Evolutionary conservation across 2,113 vertebrate genomes (phyloP).

Genomic region (Lophochroa leadbeateri): DNA sequence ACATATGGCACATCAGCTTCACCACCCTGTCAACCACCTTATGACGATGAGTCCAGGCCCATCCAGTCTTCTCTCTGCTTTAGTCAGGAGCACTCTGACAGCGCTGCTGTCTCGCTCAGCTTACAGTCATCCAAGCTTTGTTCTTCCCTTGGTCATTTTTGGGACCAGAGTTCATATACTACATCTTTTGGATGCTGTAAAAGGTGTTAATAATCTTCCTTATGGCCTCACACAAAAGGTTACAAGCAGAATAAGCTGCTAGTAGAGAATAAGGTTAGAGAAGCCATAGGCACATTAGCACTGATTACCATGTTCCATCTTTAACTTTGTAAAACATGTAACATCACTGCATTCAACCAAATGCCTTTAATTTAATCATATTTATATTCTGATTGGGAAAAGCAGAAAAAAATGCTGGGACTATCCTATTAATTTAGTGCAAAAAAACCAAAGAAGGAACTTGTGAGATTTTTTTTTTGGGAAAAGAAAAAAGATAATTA

Average conservation of each 20-base stretch:
- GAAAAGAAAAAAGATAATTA: background rate
- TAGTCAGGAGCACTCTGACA: background rate
- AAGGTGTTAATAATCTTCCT: background rate
- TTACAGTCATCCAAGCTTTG: background rate
- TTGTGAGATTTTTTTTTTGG: background rate
- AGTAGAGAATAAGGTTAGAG: background rate
- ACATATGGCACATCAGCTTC: background rate
- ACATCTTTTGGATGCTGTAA: background rate
- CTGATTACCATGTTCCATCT: background rate
- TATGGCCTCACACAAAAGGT: background rate
- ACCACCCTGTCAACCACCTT: background rate
- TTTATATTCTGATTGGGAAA: constrained; percentile 5
- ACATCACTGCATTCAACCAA: background rate
- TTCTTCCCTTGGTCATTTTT: background rate
- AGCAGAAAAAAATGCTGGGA: background rate
- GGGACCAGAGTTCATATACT: background rate
- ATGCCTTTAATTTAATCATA: constrained; percentile 13
- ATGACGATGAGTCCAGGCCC: background rate
- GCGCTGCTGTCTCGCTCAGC: background rate
- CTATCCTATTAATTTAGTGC: constrained; percentile 15
- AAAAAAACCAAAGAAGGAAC: background rate
- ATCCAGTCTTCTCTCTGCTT: background rate
- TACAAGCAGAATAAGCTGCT: background rate
- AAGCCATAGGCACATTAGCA: background rate
- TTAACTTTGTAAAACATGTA: background rate